Evolutionary conservation across 2,888 invertebrate species (phyloP).

Genomic region (Cabera pusaria): DNA sequence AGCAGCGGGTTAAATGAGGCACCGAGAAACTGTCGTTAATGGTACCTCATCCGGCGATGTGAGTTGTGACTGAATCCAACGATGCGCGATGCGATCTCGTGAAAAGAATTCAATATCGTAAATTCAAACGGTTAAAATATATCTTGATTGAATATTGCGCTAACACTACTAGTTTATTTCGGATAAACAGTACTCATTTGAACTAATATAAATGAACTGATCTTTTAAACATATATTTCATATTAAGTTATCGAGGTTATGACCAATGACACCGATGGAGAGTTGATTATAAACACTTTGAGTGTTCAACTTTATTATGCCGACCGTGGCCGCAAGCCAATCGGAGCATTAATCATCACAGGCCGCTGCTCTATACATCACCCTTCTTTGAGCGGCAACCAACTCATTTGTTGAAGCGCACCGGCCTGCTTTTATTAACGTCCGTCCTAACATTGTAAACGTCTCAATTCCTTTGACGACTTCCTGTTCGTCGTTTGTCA

Average conservation of each 20-base stretch:
- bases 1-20: slow-evolving; percentile 81
- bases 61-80: slow-evolving; percentile 53
- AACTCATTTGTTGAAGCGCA: slow-evolving; percentile 67
- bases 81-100: no score
- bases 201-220: no score
- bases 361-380: slow-evolving; percentile 59
- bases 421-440: slow-evolving; percentile 59
- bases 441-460: slow-evolving; percentile 66
- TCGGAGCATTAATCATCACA: slow-evolving; percentile 66
- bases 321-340: slow-evolving; percentile 44
- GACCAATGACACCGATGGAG: slow-evolving; percentile 11
- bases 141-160: no score
- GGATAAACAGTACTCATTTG: no score
- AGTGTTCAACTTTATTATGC: slow-evolving; percentile 49
- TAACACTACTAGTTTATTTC: no score
- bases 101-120: no score
- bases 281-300: slow-evolving; percentile 38
- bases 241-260: not conserved
- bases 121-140: no score
- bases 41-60: slow-evolving; percentile 69
- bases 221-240: no score
- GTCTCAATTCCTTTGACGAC: slow-evolving; percentile 72
- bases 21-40: slow-evolving; percentile 77
- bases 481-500: slow-evolving; percentile 55
- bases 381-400: slow-evolving; percentile 59